Evolutionary conservation across 2,797 vertebrate species (phyloP).

Genomic region (Vultur gryphus): DNA sequence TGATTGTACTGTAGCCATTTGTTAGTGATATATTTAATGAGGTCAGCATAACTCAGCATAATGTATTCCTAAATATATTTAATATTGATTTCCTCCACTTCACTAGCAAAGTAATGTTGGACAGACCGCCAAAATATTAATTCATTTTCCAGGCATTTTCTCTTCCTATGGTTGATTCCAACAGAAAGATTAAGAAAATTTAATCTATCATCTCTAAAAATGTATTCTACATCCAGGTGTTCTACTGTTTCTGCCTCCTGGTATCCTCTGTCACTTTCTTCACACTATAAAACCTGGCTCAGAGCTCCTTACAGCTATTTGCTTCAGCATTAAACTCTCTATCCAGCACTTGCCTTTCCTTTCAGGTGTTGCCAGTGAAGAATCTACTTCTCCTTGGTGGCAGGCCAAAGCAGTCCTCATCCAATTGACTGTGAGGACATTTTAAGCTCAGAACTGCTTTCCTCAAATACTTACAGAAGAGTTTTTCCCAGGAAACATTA

Average conservation of each 20-base stretch:
- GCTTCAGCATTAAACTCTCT: background rate
- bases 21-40: conserved; percentile 39
- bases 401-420: background rate
- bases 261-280: background rate
- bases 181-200: conserved; percentile 19
- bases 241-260: background rate
- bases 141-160: background rate
- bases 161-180: conserved; percentile 23
- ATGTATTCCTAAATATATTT: conserved; percentile 37
- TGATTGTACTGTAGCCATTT: background rate
- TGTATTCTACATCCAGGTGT: background rate
- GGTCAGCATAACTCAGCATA: conserved; percentile 39
- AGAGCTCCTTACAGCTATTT: background rate
- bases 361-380: conserved; percentile 27
- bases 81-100: conserved; percentile 42
- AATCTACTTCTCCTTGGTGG: background rate
- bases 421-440: background rate
- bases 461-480: conserved; percentile 8
- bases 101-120: background rate
- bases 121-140: background rate
- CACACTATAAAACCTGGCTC: background rate
- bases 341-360: background rate
- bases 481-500: conserved; percentile 52
- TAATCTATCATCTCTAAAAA: conserved; percentile 3
- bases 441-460: conserved; percentile 11